Evolutionary conservation across 1,140 invertebrate species (phyloP), one percentile per base, ranked within the genome.

Genomic region (Apis cerana): DNA sequence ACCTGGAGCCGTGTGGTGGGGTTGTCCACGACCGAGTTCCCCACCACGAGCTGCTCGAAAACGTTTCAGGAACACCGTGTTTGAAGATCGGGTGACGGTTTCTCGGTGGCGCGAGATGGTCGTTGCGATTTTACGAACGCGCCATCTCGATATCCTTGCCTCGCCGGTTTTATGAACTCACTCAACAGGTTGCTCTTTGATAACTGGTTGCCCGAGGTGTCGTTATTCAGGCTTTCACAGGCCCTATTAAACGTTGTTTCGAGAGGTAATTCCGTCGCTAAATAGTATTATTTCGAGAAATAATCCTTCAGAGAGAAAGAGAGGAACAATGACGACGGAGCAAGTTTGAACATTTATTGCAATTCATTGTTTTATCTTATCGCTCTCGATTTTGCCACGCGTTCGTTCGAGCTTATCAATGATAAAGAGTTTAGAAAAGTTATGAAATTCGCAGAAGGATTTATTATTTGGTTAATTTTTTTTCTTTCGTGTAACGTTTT

Each of bases 1-100:
- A 91, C 76, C 82, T 78, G 85, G 61, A 56, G 77, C 4, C 77
- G 78, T 74, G 77, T 82, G 85, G 74, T 85, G 56, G 78, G 79
- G 86, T 76, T 86, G 64, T 68, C 62, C 69, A 56, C 75, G 62
- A 74, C 72, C 70, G 61, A 76, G 76, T 80, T 84, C 77, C 27
- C 27, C 27, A 27, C 27, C 27, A n/a, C 27, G 33, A 33, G 72
- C n/a, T 19, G 62, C 11, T 62, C 85, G 81, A 84, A 87, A 87
- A 84, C 68, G 33, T 54, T 56, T 70, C 81, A 59, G 72, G 68
- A 80, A 84, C 80, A 48, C 12, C 23, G 27, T 17, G 54, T 79
- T 52, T 19, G 21, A 50, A 61, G 17, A 59, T 65, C 62, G 74
- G 62, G 72, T 75, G 43, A 75, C 61, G 54, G 52, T 83, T 74